Base-by-base conservation (phyloP, 2,888 invertebrate species). In the Epicampocera succincta region DNA sequence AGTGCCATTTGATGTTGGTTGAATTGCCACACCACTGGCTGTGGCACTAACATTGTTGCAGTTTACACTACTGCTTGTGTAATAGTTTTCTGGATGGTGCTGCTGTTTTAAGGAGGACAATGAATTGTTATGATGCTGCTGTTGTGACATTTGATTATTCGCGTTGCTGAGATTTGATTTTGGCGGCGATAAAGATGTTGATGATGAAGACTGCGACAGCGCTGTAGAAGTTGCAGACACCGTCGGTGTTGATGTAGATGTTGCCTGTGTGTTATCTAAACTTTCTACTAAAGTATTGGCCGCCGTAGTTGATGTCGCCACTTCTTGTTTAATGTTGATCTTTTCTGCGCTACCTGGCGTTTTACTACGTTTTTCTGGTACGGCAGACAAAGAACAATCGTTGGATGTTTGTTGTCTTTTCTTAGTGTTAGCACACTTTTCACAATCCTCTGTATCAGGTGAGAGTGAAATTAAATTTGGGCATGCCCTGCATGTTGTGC, bases 361-460 rank as follows among this genome's bases (percentile, higher is more conserved):
- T 80, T 87, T 87, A 38, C 78, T 71, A 44, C 90, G 86, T 82
- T 90, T 91, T 63, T 90, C 90, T 19, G 87, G 85, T 54, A 86
- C 84, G 56, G 87, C 86, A 25, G 90, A 89, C 44, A 89, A 88
- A 17, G 88, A 85, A 13, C 88, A 87, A 19, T 89, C 88, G 40
- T 87, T 86, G 25, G 88, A 81, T 48, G 85, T 84, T 83, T 87
- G 85, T 61, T 87, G 87, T 58, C 90, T 86, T 82, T 90, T 90
- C 60, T 88, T 88, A 75, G 85, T 86, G 33, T 87, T 85, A 44
- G 87, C 86, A 87, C 91, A 91, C 85, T 90, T 91, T 50, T 91
- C 91, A 86, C 91, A 91, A 75, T 91, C 90, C 76, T 91, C 91
- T 29, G 90, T 91, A 54, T 89, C 91, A 15, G 90, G 89, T 75